Evolutionary conservation across 2,888 invertebrate species (phyloP).

Genomic region (Sepiola atlantica): DNA sequence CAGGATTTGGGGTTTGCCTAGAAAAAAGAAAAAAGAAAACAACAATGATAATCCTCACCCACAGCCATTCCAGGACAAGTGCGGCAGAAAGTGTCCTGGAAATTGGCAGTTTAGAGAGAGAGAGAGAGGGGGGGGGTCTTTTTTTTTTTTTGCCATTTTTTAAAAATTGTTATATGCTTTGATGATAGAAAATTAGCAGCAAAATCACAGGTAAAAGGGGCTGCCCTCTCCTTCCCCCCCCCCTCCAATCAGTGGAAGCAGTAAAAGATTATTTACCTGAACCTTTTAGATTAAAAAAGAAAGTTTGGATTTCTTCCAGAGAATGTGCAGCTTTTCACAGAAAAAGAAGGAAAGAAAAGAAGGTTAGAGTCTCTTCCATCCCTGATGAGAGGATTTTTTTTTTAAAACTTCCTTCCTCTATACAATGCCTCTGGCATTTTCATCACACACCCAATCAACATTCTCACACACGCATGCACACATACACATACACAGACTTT

Average conservation of each 20-base stretch:
- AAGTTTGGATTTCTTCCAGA: background rate
- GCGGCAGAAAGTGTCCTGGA: background rate
- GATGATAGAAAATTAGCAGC: background rate
- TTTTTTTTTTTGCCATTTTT: too few relatives aligned
- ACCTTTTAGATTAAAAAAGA: background rate
- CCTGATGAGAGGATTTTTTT: background rate
- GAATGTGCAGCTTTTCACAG: background rate
- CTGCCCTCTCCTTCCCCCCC: background rate
- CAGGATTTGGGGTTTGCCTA: background rate
- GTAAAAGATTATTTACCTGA: background rate
- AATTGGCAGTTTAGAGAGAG: background rate
- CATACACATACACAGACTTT: background rate
- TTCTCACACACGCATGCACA: background rate
- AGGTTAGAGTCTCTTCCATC: background rate
- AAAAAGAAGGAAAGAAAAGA: background rate
- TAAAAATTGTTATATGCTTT: background rate
- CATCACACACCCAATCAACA: background rate
- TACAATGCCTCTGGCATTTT: conserved; percentile 4
- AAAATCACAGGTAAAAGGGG: background rate
- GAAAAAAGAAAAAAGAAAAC: background rate
- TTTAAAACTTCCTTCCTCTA: background rate
- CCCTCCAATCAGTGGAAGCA: background rate
- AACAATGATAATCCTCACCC: background rate
- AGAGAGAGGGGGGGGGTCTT: too few relatives aligned
- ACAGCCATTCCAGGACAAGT: conserved; percentile 32